phyloP scores from a whole-genome alignment of 2,888 invertebrate genomes.

The Leucophenga maculata region DNA sequence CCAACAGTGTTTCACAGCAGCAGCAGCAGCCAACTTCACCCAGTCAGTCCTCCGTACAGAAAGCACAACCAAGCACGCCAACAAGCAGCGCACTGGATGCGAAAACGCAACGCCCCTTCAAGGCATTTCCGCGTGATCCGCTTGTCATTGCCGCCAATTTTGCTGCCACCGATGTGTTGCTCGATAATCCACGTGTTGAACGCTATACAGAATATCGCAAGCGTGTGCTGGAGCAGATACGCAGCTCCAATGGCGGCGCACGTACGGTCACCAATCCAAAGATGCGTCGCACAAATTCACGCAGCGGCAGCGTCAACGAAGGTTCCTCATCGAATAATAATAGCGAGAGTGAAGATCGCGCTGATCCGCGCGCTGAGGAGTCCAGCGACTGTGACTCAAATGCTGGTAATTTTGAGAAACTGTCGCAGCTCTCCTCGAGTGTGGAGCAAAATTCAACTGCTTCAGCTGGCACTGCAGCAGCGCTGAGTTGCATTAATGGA shows the following conservation, averaged over 20 bases:
- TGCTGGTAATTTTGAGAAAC: constrained; percentile 59
- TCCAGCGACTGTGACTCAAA: constrained; percentile 69
- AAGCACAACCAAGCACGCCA: constrained; percentile 46
- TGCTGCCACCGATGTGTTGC: constrained; percentile 73
- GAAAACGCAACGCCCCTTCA: constrained; percentile 77
- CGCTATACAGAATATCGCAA: constrained; percentile 82
- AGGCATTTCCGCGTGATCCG: constrained; percentile 82
- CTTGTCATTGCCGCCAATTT: constrained; percentile 76
- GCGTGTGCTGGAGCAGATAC: constrained; percentile 77
- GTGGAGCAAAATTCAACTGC: too few species aligned
- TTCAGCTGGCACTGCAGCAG: background rate
- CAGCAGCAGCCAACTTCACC: background rate
- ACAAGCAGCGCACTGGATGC: constrained; percentile 48
- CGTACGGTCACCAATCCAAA: constrained; percentile 78
- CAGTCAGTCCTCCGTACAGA: constrained; percentile 36
- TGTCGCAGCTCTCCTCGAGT: constrained; percentile 1
- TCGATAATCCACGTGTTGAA: constrained; percentile 77
- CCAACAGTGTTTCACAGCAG: constrained; percentile 41
- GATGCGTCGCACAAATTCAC: constrained; percentile 77
- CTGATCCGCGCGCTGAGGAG: constrained; percentile 57
- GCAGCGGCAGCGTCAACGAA: constrained; percentile 63
- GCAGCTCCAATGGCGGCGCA: constrained; percentile 76
- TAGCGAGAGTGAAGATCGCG: constrained; percentile 68
- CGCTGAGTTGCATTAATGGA: constrained; percentile 21
- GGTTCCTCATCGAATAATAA: constrained; percentile 62